Percentiles rank a stretch among this genome's conserved stretches.
Evolutionary conservation across 2,797 vertebrate species (phyloP).

Genomic region (Mormyrops boulengeri): DNA sequence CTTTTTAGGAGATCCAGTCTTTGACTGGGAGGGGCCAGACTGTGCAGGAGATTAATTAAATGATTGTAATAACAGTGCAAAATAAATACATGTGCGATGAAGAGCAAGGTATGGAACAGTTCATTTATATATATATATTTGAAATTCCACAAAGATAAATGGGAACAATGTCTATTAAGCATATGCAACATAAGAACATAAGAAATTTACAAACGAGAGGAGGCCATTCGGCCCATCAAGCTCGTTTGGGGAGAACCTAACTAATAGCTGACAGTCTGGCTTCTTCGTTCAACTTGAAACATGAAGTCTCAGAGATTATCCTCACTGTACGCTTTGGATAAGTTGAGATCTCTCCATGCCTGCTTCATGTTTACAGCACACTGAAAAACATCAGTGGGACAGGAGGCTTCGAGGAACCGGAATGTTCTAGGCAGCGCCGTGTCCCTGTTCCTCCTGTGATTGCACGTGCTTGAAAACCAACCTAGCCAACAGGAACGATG

Average conservation of each 20-base stretch:
- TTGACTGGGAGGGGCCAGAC: not conserved
- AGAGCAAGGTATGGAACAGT: not conserved
- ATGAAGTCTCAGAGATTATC: not conserved
- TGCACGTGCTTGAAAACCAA: conserved; percentile 36
- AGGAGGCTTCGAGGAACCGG: not conserved
- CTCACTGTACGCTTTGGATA: not conserved
- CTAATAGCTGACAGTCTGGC: too few relatives aligned
- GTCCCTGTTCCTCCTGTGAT: conserved; percentile 24
- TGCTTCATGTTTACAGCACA: not conserved
- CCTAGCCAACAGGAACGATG: not conserved
- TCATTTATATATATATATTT: not conserved
- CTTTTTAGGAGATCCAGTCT: not conserved
- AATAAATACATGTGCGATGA: not conserved
- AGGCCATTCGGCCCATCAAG: too few relatives aligned
- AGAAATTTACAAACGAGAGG: too few relatives aligned
- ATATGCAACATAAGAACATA: too few relatives aligned
- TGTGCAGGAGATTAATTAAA: not conserved
- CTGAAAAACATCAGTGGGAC: not conserved
- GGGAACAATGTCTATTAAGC: conserved; percentile 2
- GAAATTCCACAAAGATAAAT: not conserved
- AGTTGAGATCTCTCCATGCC: not conserved
- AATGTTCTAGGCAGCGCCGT: not conserved
- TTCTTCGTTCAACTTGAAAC: not conserved
- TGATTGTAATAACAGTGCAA: not conserved
- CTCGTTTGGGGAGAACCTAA: too few relatives aligned